Conservation (phyloP, 2,888 invertebrate genomes). For the Acleris holmiana region DNA sequence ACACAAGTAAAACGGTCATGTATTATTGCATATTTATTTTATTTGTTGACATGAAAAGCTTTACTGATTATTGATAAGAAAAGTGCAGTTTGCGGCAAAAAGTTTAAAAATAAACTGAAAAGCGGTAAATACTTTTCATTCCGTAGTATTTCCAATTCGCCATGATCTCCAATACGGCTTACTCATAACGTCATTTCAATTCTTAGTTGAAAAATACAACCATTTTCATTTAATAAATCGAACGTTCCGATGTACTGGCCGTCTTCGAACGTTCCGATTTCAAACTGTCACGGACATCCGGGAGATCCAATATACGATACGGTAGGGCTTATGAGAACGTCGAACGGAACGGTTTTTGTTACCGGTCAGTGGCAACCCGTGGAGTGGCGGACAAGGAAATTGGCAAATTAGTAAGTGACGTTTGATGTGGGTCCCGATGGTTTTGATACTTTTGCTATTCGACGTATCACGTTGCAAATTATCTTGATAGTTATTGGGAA, state of each 20-base stretch:
- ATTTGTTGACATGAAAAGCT: too few species aligned
- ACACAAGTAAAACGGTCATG: too few species aligned
- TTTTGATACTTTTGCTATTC: slow-evolving; percentile 2
- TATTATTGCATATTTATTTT: too few species aligned
- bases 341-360: slow-evolving; percentile 19
- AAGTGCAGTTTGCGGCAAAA: too few species aligned
- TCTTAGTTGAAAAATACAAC: not conserved
- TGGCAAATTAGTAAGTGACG: slow-evolving; percentile 32
- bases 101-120: too few species aligned
- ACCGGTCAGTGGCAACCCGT: not conserved
- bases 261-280: slow-evolving; percentile 16
- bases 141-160: too few species aligned
- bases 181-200: not conserved
- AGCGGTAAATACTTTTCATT: too few species aligned
- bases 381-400: slow-evolving; percentile 34
- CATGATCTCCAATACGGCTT: too few species aligned
- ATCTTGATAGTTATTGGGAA: not conserved
- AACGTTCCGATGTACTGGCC: slow-evolving; percentile 9
- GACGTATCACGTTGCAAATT: not conserved
- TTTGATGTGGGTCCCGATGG: slow-evolving; percentile 26
- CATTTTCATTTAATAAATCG: slow-evolving; percentile 18
- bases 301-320: slow-evolving; percentile 34
- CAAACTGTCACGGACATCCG: slow-evolving; percentile 27
- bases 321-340: slow-evolving; percentile 25
- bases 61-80: too few species aligned